phyloP scores from a whole-genome alignment of 2,888 invertebrate species.

The Drosophila mimica region DNA sequence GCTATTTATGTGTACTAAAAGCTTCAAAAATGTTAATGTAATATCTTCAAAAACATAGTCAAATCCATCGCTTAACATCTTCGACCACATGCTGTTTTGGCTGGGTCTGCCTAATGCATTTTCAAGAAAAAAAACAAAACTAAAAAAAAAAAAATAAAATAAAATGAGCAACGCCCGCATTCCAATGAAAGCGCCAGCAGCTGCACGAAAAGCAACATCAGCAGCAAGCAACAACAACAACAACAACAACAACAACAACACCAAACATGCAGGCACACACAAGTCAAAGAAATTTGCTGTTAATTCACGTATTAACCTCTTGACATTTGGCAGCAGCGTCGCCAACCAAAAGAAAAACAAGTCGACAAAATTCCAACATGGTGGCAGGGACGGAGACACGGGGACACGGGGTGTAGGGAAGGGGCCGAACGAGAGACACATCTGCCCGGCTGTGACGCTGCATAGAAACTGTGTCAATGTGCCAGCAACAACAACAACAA shows the following conservation, averaged over 20 bases:
- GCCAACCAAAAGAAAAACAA: slow-evolving; percentile 65
- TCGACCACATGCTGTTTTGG: slow-evolving; percentile 62
- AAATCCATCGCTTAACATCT: slow-evolving; percentile 47
- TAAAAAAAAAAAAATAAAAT: slow-evolving; percentile 18
- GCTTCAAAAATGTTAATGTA: slow-evolving; percentile 68
- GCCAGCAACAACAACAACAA: slow-evolving; percentile 69
- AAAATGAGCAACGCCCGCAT: slow-evolving; percentile 72
- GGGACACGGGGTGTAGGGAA: slow-evolving; percentile 5
- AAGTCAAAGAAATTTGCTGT: slow-evolving; percentile 82
- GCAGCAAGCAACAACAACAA: slow-evolving; percentile 6
- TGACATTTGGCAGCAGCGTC: slow-evolving; percentile 81
- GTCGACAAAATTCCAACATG: slow-evolving; percentile 74
- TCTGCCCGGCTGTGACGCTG: slow-evolving; percentile 59
- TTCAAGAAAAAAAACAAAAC: slow-evolving; percentile 39
- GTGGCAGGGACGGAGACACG: slow-evolving; percentile 28
- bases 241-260: slow-evolving; percentile 34
- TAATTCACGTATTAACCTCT: slow-evolving; percentile 84
- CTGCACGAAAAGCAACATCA: slow-evolving; percentile 58
- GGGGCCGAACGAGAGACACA: slow-evolving; percentile 52
- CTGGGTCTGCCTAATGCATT: slow-evolving; percentile 65
- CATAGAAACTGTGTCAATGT: slow-evolving; percentile 75
- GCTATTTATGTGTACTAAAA: slow-evolving; percentile 37
- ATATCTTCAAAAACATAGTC: slow-evolving; percentile 57
- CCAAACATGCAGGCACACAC: slow-evolving; percentile 66
- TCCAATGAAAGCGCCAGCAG: slow-evolving; percentile 77